Evolutionary conservation across 2,888 invertebrate species (phyloP).

Genomic region (Penaeus monodon): DNA sequence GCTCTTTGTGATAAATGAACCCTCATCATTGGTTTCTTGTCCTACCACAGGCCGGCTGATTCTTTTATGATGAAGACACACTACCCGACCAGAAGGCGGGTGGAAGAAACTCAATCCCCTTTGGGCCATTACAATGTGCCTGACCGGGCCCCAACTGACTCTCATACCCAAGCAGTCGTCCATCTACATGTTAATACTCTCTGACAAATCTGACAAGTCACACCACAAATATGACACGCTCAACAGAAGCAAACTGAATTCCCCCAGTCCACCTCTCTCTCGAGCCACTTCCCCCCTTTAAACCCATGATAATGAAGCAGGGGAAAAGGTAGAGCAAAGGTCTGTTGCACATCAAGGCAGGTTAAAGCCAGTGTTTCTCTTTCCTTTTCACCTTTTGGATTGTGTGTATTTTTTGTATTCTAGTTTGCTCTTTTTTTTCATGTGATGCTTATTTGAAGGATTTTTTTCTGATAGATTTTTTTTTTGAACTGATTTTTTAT

Average conservation of each 20-base stretch:
- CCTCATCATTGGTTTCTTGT: not conserved
- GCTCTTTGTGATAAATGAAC: too few species aligned
- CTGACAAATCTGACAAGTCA: slow-evolving; percentile 95
- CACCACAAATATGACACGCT: slow-evolving; percentile 86
- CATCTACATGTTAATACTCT: slow-evolving; percentile 88
- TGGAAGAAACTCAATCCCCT: slow-evolving; percentile 98
- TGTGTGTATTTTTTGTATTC: slow-evolving; percentile 3
- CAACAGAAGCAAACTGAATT: slow-evolving; percentile 89
- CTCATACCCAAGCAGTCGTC: slow-evolving; percentile 91
- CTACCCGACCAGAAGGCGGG: slow-evolving; percentile 94
- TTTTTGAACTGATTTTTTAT: slow-evolving; percentile 17
- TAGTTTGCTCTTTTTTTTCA: not conserved
- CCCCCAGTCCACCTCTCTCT: slow-evolving; percentile 80
- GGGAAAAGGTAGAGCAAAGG: slow-evolving; percentile 69
- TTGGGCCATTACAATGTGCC: slow-evolving; percentile 93
- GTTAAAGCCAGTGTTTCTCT: slow-evolving; percentile 39
- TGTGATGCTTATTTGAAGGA: not conserved
- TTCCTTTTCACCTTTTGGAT: not conserved
- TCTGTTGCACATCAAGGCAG: slow-evolving; percentile 68
- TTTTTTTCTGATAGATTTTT: slow-evolving; percentile 36
- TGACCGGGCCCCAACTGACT: slow-evolving; percentile 92
- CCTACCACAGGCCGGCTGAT: slow-evolving; percentile 88
- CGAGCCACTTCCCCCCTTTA: slow-evolving; percentile 91
- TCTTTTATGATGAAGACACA: slow-evolving; percentile 95
- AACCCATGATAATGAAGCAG: slow-evolving; percentile 76